Conservation (phyloP, 2,113 vertebrate species). For the Perca flavescens region DNA sequence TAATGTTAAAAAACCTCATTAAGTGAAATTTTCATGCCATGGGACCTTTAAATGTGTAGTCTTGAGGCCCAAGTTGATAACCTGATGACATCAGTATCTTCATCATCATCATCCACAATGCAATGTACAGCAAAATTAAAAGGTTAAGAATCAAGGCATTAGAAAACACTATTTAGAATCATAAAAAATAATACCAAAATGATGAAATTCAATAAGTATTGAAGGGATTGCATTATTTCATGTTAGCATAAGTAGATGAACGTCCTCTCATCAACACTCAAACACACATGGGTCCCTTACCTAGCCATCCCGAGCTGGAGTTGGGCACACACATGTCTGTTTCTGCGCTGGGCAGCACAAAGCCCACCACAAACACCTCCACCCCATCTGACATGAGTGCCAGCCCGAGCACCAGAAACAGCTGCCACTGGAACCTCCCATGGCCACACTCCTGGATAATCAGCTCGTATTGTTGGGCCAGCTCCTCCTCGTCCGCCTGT, state of each 20-base stretch:
- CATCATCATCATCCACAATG: not conserved
- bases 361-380: conserved; percentile 98
- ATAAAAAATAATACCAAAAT: not conserved
- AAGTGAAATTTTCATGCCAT: no score
- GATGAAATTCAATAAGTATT: not conserved
- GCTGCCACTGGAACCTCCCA: conserved; percentile 97
- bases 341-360: conserved; percentile 97
- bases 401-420: conserved; percentile 96
- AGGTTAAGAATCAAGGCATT: not conserved
- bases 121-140: not conserved
- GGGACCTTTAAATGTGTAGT: not conserved
- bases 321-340: conserved; percentile 96
- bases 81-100: not conserved
- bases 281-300: conserved; percentile 78
- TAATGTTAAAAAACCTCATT: no score
- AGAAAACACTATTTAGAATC: not conserved
- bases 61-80: not conserved
- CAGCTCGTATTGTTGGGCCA: conserved; percentile 98
- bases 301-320: conserved; percentile 85
- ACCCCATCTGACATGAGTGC: conserved; percentile 98
- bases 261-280: not conserved
- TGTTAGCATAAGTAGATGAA: not conserved
- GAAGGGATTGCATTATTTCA: not conserved
- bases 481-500: conserved; percentile 95
- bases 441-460: conserved; percentile 99